phyloP scores from a whole-genome alignment of 2,888 invertebrate species.

The Ophonus ardosiacus region DNA sequence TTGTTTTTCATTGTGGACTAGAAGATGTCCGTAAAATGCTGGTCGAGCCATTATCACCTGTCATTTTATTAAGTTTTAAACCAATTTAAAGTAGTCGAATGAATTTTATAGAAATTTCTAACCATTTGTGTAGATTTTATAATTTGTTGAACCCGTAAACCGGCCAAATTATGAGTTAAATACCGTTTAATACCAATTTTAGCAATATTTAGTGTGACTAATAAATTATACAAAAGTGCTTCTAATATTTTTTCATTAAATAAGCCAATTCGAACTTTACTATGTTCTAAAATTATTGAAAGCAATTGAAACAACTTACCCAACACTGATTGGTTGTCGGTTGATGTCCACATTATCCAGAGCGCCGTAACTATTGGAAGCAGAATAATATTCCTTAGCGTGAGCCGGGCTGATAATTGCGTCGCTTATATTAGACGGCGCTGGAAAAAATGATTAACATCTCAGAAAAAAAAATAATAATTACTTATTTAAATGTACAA shows the following conservation, averaged over 20 bases:
- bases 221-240: constrained; percentile 40
- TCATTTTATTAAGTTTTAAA: too few relatives aligned
- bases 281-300: background rate
- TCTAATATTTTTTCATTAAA: constrained; percentile 39
- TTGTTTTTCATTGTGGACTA: too few relatives aligned
- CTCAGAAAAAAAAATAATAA: background rate
- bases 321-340: constrained; percentile 81
- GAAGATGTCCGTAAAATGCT: too few relatives aligned
- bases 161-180: too few relatives aligned
- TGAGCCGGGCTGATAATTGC: constrained; percentile 73
- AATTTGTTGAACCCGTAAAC: too few relatives aligned
- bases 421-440: constrained; percentile 74
- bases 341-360: constrained; percentile 81
- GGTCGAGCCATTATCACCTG: too few relatives aligned
- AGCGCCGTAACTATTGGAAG: constrained; percentile 71
- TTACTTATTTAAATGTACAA: background rate
- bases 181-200: background rate
- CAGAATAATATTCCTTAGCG: constrained; percentile 72
- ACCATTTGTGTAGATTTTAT: too few relatives aligned
- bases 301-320: constrained; percentile 75
- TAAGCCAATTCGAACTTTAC: constrained; percentile 23
- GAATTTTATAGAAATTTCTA: too few relatives aligned
- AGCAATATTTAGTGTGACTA: constrained; percentile 17
- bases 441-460: constrained; percentile 65
- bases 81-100: too few relatives aligned